phyloP scores from a whole-genome alignment of 2,888 invertebrate genomes.

The Chesias legatella region DNA sequence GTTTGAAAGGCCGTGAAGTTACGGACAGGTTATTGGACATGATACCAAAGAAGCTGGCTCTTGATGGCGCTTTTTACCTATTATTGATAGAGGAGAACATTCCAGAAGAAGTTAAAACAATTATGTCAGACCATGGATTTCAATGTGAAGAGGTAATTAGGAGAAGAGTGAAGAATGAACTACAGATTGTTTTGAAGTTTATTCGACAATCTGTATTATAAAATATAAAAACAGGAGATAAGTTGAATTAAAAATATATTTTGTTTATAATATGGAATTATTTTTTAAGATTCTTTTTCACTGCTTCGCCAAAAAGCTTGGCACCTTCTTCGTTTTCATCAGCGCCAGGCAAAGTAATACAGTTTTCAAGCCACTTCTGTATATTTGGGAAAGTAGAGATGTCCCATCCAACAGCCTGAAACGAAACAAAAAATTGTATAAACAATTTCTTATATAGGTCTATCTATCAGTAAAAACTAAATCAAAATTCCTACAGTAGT shows the following conservation, averaged over 20 bases:
- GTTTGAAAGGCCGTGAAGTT: slow-evolving; percentile 86
- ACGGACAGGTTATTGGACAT: slow-evolving; percentile 86
- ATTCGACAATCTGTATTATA: slow-evolving; percentile 36
- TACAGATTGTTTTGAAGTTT: slow-evolving; percentile 88
- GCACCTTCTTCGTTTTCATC: slow-evolving; percentile 82
- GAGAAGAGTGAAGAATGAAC: slow-evolving; percentile 92
- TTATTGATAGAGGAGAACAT: slow-evolving; percentile 94
- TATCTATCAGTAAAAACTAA: too few relatives aligned
- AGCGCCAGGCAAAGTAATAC: slow-evolving; percentile 79
- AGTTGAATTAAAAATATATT: slow-evolving; percentile 29
- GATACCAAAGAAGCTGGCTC: slow-evolving; percentile 86
- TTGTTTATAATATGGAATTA: slow-evolving; percentile 25
- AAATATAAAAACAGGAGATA: slow-evolving; percentile 24
- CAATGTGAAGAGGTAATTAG: slow-evolving; percentile 82
- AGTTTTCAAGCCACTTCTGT: slow-evolving; percentile 80
- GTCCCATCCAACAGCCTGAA: slow-evolving; percentile 82
- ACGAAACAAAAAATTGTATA: too few relatives aligned
- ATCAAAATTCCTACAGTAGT: too few relatives aligned
- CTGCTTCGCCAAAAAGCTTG: slow-evolving; percentile 77
- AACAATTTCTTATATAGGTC: too few relatives aligned
- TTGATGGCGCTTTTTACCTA: slow-evolving; percentile 91
- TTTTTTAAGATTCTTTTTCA: slow-evolving; percentile 71
- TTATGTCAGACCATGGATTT: slow-evolving; percentile 81
- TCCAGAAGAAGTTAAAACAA: slow-evolving; percentile 83
- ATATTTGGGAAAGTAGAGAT: slow-evolving; percentile 79